phyloP scores from a whole-genome alignment of 2,888 invertebrate genomes.

The Drosophila histrio region DNA sequence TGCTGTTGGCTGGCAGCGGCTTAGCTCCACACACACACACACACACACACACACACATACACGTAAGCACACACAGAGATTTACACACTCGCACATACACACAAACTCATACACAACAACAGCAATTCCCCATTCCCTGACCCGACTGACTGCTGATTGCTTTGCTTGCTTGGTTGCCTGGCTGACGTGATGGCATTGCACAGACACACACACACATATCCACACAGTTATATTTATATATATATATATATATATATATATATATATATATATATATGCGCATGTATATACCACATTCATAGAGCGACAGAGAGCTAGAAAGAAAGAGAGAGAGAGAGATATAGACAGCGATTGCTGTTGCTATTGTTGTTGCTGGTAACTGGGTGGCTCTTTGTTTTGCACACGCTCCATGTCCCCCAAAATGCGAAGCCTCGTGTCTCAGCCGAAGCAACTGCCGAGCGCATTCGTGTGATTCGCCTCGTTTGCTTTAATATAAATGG shows the following conservation, averaged over 20 bases:
- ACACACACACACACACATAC: constrained; percentile 20
- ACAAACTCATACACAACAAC: constrained; percentile 50
- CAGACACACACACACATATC: constrained; percentile 43
- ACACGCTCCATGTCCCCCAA: constrained; percentile 44
- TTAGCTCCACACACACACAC: constrained; percentile 54
- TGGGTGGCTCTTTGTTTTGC: constrained; percentile 71
- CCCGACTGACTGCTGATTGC: constrained; percentile 79
- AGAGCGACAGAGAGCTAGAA: constrained; percentile 1
- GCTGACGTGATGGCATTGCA: constrained; percentile 78
- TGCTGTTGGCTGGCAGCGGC: constrained; percentile 64
- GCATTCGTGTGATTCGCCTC: constrained; percentile 51
- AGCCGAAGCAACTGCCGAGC: constrained; percentile 49
- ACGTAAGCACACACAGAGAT: constrained; percentile 7
- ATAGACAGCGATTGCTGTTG: constrained; percentile 28
- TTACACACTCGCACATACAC: constrained; percentile 14
- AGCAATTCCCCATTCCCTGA: constrained; percentile 65
- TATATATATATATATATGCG: constrained; percentile 14
- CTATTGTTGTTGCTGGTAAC: constrained; percentile 50
- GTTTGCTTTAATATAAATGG: constrained; percentile 59
- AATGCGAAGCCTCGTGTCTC: constrained; percentile 36
- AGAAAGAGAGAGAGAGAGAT: constrained; percentile 12
- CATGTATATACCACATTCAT: constrained; percentile 22
- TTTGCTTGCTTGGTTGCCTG: constrained; percentile 71
- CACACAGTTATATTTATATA: constrained; percentile 5
- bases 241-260: constrained; percentile 11